phyloP scores from a whole-genome alignment of 2,113 vertebrate species.

The Elgaria multicarinata region DNA sequence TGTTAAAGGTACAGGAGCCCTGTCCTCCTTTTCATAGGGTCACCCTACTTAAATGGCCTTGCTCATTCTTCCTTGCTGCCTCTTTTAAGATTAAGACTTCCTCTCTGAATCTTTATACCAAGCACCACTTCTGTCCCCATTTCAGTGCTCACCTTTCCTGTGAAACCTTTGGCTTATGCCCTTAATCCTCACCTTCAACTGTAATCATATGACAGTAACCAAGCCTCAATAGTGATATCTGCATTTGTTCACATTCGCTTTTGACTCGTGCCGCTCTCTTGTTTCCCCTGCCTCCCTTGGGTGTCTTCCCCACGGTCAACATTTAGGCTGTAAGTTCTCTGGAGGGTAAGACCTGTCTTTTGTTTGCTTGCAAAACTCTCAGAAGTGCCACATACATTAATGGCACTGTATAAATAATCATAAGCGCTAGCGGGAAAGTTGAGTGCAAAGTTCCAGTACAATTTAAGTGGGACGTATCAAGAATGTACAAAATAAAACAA shows the following conservation, averaged over 20 bases:
- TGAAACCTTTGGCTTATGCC: background rate
- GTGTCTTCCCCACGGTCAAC: background rate
- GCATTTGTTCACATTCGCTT: background rate
- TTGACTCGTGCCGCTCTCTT: background rate
- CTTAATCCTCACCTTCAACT: background rate
- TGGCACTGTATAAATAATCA: background rate
- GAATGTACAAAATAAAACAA: background rate
- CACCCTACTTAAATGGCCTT: background rate
- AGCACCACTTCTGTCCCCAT: background rate
- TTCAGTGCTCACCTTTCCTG: background rate
- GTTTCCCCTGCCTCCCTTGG: background rate
- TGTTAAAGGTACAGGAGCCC: too few relatives aligned
- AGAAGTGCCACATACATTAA: too few relatives aligned
- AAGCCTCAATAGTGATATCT: background rate
- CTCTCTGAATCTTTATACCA: too few relatives aligned
- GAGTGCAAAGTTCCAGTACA: background rate
- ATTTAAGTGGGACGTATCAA: background rate
- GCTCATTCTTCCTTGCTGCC: background rate
- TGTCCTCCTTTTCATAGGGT: too few relatives aligned
- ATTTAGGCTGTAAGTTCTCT: background rate
- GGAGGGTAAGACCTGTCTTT: too few relatives aligned
- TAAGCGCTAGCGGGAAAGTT: too few relatives aligned
- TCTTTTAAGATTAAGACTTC: background rate
- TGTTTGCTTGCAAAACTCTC: background rate
- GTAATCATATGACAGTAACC: background rate